Conservation (phyloP, 92 coral and sea anemone species). For the Meandrina meandrites region DNA sequence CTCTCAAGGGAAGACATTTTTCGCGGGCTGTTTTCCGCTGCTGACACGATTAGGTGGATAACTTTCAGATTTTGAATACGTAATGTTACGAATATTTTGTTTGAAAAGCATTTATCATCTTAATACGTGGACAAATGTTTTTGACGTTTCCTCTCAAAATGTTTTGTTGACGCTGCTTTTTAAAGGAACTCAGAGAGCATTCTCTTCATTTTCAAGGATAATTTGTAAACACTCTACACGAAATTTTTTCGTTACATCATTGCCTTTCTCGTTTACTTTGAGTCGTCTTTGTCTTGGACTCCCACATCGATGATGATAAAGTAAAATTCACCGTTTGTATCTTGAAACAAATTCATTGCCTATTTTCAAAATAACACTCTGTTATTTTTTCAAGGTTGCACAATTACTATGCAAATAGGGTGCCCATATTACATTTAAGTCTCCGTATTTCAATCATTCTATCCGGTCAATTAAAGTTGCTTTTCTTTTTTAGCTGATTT, state of each 20-base stretch:
- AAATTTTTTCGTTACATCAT: background rate
- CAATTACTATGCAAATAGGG: conserved; percentile 23
- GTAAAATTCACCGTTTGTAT: conserved; percentile 7
- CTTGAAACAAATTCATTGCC: background rate
- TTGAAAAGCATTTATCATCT: conserved; percentile 11
- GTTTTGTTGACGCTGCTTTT: background rate
- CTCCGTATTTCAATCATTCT: background rate
- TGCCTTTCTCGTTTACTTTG: background rate
- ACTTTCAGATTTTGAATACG: conserved; percentile 19
- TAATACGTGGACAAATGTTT: background rate
- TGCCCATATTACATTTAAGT: conserved; percentile 3
- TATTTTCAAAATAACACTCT: background rate
- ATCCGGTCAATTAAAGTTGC: conserved; percentile 51
- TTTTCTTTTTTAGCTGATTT: conserved; percentile 14
- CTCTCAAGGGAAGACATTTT: background rate
- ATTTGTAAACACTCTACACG: conserved; percentile 4
- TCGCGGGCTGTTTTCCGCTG: background rate
- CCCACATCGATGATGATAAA: conserved; percentile 3
- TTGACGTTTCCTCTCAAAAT: conserved; percentile 8
- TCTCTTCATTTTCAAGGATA: background rate
- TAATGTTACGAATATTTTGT: conserved; percentile 23
- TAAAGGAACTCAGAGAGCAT: background rate
- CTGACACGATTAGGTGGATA: background rate
- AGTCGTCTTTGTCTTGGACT: background rate
- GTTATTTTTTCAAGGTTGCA: conserved; percentile 4